phyloP scores from a whole-genome alignment of 1,140 invertebrate species.

The Papilio machaon region DNA sequence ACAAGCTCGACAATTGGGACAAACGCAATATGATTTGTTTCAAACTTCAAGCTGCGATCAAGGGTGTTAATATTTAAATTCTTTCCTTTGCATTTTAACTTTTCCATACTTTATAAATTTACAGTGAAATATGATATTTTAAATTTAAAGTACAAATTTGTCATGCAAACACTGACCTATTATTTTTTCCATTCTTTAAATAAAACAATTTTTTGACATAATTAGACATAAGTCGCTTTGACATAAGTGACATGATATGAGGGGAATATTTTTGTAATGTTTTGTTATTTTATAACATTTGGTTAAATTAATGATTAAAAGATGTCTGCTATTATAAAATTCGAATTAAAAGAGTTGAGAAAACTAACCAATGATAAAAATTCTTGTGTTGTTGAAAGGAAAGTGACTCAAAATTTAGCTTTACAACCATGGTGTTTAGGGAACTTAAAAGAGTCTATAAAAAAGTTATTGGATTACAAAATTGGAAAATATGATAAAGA shows the following conservation, averaged over 20 bases:
- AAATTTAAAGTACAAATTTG: background rate
- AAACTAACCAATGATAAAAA: slow-evolving; percentile 80
- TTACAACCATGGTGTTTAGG: slow-evolving; percentile 84
- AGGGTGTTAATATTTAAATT: background rate
- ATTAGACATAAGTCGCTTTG: slow-evolving; percentile 6
- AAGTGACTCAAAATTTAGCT: slow-evolving; percentile 81
- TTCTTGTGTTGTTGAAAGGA: slow-evolving; percentile 82
- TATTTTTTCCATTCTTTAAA: background rate
- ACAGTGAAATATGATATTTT: background rate
- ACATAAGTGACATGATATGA: slow-evolving; percentile 28
- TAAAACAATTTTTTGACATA: background rate
- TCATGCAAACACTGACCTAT: background rate
- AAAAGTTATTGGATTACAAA: slow-evolving; percentile 80
- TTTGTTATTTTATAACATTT: slow-evolving; percentile 25
- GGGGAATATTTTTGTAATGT: slow-evolving; percentile 17
- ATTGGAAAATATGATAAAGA: slow-evolving; percentile 79
- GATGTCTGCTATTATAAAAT: slow-evolving; percentile 79
- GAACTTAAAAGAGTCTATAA: slow-evolving; percentile 81
- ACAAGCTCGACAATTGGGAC: background rate
- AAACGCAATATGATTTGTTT: background rate
- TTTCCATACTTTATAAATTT: background rate
- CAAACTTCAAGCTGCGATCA: background rate
- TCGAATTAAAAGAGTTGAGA: slow-evolving; percentile 74
- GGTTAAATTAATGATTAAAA: slow-evolving; percentile 47
- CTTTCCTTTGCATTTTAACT: background rate